Evolutionary conservation across 1,140 invertebrate species (phyloP), one percentile per base, ranked within the genome.

Genomic region (Notospermus geniculatus): DNA sequence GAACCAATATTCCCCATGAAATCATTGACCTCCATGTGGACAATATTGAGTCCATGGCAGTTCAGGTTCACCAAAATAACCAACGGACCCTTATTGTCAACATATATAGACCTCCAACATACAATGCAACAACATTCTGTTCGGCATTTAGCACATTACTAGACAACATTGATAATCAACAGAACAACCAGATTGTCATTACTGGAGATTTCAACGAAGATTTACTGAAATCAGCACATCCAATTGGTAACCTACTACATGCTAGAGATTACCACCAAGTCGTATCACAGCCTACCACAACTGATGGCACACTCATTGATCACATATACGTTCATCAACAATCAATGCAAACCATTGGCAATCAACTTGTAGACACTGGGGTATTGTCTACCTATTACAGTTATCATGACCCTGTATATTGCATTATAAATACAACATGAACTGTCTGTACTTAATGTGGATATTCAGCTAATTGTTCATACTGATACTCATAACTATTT

Each of bases 121-220:
- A 50, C 5, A 50, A 5, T 50, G n/a, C n/a, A 7, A n/a, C 46
- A 23, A 5, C 5, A n/a, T 50, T 50, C n/a, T 23, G 4, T 7
- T 9, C 25, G n/a, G 5, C 46, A 23, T n/a, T 50, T 5, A 50
- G n/a, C n/a, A 27, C n/a, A 7, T 19, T 50, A 9, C n/a, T 50
- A 4, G 4, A 27, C n/a, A 27, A 50, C n/a, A 50, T 50, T 9
- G 15, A 36, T 36, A 5, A 27, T 7, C 25, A 19, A 50, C 5
- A 50, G 9, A 7, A 19, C 25, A 27, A 50, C 4, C 46, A 50
- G n/a, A 50, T 50, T 23, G n/a, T 27, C 25, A 50, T 50, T 50
- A 27, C 4, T 50, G 46, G 46, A 4, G n/a, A 50, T n/a, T 50
- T 50, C n/a, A 50, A 50, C 25, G 46, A 50, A 50, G 25, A 50